Percentiles rank a stretch among this genome's conserved stretches.
Evolutionary conservation across 2,113 vertebrate genomes (phyloP).

Genomic region (Misgurnus mizolepis): DNA sequence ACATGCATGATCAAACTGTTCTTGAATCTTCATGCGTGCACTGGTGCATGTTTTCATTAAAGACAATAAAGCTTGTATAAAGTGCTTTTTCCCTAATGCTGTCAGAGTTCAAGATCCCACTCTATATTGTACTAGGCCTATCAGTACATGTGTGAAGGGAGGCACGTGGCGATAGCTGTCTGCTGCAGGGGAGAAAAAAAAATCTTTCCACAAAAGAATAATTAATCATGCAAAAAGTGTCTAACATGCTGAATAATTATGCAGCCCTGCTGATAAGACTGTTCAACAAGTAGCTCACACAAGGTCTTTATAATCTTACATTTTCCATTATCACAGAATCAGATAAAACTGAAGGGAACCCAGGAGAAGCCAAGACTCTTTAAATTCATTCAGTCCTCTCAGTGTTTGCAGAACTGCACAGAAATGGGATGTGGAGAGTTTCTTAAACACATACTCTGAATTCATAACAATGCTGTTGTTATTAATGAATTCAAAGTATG

Average conservation of each 20-base stretch:
- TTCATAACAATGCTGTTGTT: slow-evolving; percentile 6
- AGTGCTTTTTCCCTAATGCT: too few relatives aligned
- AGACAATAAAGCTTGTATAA: too few relatives aligned
- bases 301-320: slow-evolving; percentile 47
- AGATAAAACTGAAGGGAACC: slow-evolving; percentile 46
- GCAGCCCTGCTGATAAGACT: slow-evolving; percentile 53
- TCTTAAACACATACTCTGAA: slow-evolving; percentile 21
- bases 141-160: not conserved
- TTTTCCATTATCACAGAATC: slow-evolving; percentile 56
- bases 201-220: slow-evolving; percentile 39
- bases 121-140: not conserved
- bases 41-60: too few relatives aligned
- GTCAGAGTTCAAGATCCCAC: not conserved
- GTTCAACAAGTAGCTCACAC: slow-evolving; percentile 51
- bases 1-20: too few relatives aligned
- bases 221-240: slow-evolving; percentile 56
- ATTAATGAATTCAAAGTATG: slow-evolving; percentile 19
- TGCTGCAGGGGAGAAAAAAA: not conserved
- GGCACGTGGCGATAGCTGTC: not conserved
- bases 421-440: slow-evolving; percentile 28
- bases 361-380: not conserved
- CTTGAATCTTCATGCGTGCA: too few relatives aligned
- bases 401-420: not conserved
- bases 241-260: slow-evolving; percentile 55
- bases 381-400: slow-evolving; percentile 21